phyloP scores from a whole-genome alignment of 2,888 invertebrate genomes.

The Timandra comae region DNA sequence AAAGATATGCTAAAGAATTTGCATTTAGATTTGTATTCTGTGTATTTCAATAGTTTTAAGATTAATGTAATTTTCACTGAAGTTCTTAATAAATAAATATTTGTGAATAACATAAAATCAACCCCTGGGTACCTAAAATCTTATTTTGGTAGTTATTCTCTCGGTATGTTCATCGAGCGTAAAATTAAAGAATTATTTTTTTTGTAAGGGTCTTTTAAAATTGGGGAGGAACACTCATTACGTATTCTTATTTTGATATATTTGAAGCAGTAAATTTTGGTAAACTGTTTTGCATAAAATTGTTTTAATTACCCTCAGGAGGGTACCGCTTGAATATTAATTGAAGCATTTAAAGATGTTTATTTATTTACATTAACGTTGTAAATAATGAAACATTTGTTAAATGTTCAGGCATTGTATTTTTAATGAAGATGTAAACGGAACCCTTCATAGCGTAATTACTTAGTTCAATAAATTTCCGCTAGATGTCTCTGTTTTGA shows the following conservation, averaged over 20 bases:
- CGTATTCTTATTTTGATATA: slow-evolving; percentile 12
- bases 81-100: too few species aligned
- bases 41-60: too few species aligned
- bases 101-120: too few species aligned
- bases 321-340: slow-evolving; percentile 11
- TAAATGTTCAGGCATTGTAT: neutral
- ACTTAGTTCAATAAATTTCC: slow-evolving; percentile 1
- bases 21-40: too few species aligned
- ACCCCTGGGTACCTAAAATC: too few species aligned
- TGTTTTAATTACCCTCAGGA: slow-evolving; percentile 19
- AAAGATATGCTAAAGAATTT: too few species aligned
- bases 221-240: slow-evolving; percentile 7
- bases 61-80: too few species aligned
- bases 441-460: slow-evolving; percentile 10
- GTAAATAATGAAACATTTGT: slow-evolving; percentile 2
- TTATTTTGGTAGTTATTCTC: too few species aligned
- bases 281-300: slow-evolving; percentile 17
- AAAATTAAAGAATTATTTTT: too few species aligned
- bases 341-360: neutral
- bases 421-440: slow-evolving; percentile 5
- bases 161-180: too few species aligned
- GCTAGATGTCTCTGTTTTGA: neutral
- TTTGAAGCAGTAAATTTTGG: slow-evolving; percentile 9
- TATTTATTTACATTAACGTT: slow-evolving; percentile 6
- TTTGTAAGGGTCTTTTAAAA: slow-evolving; percentile 10